These are phyloP conservation scores for Calephelis nemesis DNA, from an alignment of 1,140 invertebrate species.

Conservation along the genomic window DNA sequence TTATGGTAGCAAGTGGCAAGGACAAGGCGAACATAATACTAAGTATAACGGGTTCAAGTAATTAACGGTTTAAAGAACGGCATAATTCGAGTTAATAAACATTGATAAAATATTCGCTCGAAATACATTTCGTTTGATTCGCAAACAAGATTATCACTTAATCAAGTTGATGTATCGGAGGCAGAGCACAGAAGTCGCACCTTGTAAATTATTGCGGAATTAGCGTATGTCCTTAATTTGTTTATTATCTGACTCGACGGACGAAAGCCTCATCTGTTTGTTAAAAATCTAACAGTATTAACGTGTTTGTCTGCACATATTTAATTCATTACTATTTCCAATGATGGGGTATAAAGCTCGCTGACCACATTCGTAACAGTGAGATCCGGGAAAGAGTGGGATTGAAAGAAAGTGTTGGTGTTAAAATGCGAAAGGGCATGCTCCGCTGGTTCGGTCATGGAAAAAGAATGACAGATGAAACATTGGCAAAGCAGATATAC, in stretches of 20 bases:
- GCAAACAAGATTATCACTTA: constrained; percentile 2
- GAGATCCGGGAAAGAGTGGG: too few species aligned
- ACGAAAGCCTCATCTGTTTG: constrained; percentile 5
- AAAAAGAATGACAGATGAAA: too few species aligned
- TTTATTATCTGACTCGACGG: background rate
- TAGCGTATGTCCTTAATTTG: background rate
- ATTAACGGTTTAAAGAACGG: constrained; percentile 14
- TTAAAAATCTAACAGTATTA: background rate
- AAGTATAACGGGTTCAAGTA: background rate
- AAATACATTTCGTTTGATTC: constrained; percentile 1
- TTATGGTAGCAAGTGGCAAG: background rate
- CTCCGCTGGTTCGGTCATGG: too few species aligned
- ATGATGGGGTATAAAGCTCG: too few species aligned
- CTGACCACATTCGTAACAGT: too few species aligned
- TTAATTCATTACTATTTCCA: too few species aligned
- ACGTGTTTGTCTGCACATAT: too few species aligned
- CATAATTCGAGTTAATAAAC: constrained; percentile 12
- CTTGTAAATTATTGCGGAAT: background rate
- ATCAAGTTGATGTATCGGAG: constrained; percentile 6
- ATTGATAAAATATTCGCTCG: background rate
- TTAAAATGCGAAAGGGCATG: too few species aligned
- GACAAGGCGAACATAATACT: background rate
- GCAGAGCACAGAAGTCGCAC: background rate
- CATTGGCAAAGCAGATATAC: too few species aligned
- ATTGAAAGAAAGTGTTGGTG: too few species aligned